These are phyloP conservation scores for Aviceda subcristata DNA, from an alignment of 2,113 vertebrate species.

Conservation along the genomic window DNA sequence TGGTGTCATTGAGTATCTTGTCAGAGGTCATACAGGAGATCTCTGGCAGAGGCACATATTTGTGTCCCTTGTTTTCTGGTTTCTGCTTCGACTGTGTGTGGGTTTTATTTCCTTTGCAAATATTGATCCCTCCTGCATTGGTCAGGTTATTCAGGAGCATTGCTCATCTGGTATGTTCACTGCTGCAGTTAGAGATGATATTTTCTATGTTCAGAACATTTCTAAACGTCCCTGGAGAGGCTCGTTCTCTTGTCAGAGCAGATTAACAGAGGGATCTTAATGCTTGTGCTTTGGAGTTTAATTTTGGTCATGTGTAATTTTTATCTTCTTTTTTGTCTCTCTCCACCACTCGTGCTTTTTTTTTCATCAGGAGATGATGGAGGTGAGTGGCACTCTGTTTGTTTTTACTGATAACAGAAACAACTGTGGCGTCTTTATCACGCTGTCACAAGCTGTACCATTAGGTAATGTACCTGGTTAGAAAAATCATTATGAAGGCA, in stretches of 20 bases:
- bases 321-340: neutral
- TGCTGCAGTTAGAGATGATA: neutral
- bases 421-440: neutral
- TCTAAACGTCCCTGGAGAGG: neutral
- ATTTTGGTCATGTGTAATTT: neutral
- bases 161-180: neutral
- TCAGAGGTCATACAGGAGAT: neutral
- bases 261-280: neutral
- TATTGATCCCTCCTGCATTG: neutral
- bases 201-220: neutral
- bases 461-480: neutral
- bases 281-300: neutral
- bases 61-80: neutral
- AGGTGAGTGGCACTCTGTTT: conserved; percentile 51
- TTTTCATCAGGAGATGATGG: neutral
- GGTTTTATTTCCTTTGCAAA: neutral
- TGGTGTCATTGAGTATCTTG: neutral
- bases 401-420: neutral
- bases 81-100: neutral
- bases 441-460: neutral
- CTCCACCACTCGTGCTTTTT: neutral
- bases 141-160: neutral
- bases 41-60: neutral
- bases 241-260: neutral
- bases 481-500: neutral